These are phyloP conservation scores for Centropus bengalensis DNA, from an alignment of 2,113 vertebrate genomes.

Conservation along the genomic window DNA sequence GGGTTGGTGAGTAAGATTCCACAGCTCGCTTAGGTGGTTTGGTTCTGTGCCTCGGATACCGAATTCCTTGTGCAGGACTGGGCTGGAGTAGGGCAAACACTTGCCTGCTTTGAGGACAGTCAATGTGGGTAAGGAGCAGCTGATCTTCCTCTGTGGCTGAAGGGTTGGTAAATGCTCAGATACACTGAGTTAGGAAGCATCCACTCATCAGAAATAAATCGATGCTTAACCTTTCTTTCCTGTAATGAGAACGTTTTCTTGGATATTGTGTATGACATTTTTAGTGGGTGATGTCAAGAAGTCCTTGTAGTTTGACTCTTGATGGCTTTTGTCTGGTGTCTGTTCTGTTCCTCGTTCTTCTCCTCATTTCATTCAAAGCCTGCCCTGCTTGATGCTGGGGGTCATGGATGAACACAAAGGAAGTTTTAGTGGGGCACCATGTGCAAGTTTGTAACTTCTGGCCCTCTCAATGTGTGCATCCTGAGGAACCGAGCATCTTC, in stretches of 20 bases:
- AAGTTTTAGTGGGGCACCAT: not conserved
- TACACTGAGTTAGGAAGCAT: not conserved
- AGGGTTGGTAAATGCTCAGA: not conserved
- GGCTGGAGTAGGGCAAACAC: not conserved
- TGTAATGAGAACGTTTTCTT: not conserved
- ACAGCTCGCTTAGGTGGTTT: not conserved
- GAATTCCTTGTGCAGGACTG: not conserved
- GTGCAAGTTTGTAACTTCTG: not conserved
- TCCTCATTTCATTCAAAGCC: not conserved
- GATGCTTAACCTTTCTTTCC: not conserved
- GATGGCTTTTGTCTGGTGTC: not conserved
- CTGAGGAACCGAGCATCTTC: not conserved
- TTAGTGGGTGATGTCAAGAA: not conserved
- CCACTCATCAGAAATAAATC: not conserved
- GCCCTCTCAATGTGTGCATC: fast-evolving
- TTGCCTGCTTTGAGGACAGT: not conserved
- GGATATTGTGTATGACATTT: not conserved
- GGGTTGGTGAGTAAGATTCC: not conserved
- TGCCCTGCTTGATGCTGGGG: not conserved
- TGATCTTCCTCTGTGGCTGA: not conserved
- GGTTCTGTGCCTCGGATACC: not conserved
- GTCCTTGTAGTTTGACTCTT: not conserved
- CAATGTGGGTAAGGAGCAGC: not conserved
- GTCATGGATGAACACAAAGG: not conserved
- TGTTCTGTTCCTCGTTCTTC: not conserved